Conservation (phyloP, 2,113 vertebrate species). For the Cochlearius cochlearius region DNA sequence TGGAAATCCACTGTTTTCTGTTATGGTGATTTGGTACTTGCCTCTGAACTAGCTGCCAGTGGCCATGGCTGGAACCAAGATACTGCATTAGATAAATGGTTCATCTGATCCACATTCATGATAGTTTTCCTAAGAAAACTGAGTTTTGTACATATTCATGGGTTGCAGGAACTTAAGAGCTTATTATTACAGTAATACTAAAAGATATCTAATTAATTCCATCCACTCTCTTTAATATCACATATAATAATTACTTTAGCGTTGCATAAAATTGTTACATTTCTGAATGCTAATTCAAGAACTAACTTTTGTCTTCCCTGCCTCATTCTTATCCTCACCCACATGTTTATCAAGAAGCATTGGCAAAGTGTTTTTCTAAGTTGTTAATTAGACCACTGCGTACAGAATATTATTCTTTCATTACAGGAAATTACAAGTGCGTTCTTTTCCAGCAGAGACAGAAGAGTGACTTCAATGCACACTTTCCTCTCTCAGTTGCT, state of each 20-base stretch:
- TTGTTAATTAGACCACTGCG: constrained; percentile 11
- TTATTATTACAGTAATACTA: background rate
- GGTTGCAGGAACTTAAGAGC: background rate
- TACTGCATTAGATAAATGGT: background rate
- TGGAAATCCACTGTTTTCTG: background rate
- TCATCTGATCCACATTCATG: background rate
- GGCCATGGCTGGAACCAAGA: background rate
- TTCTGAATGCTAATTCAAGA: background rate
- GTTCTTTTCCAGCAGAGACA: background rate
- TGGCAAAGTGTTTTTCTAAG: background rate
- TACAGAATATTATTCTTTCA: constrained; percentile 15
- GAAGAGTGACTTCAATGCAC: background rate
- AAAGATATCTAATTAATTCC: background rate
- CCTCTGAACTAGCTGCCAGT: background rate
- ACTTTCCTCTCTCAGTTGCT: background rate
- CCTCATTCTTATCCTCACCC: background rate
- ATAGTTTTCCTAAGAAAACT: background rate
- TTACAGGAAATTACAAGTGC: background rate
- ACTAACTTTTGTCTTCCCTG: background rate
- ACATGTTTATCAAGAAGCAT: background rate
- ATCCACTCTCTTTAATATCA: background rate
- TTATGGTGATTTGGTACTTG: background rate
- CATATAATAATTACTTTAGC: background rate
- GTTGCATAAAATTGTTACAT: background rate
- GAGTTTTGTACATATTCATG: background rate